phyloP scores from a whole-genome alignment of 2,113 vertebrate species.

The Scatophagus argus region DNA sequence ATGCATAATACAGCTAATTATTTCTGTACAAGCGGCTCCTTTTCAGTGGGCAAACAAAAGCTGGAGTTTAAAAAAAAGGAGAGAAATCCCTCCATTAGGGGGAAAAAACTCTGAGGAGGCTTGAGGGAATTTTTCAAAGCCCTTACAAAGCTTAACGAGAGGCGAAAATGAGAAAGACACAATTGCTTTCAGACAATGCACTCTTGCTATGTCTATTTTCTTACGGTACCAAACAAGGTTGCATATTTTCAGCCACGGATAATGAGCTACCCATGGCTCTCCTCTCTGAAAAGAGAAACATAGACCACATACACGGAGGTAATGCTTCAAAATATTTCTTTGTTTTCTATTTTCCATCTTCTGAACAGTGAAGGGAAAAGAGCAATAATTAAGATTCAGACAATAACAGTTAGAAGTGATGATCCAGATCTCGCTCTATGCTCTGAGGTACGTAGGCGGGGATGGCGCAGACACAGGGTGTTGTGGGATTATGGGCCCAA shows the following conservation, averaged over 20 bases:
- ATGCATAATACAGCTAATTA: conserved; percentile 75
- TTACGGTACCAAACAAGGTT: conserved; percentile 68
- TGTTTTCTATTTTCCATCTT: conserved; percentile 36
- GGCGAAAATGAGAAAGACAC: conserved; percentile 76
- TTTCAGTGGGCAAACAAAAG: conserved; percentile 73
- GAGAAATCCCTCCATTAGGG: conserved; percentile 38
- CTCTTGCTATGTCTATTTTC: conserved; percentile 66
- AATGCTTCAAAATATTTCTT: conserved; percentile 13
- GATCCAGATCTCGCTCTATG: conserved; percentile 21
- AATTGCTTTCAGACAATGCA: conserved; percentile 83
- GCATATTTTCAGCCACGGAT: conserved; percentile 59
- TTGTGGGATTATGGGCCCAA: conserved; percentile 70
- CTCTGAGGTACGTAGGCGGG: conserved; percentile 43
- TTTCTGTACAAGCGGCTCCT: conserved; percentile 61
- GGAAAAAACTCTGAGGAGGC: conserved; percentile 56
- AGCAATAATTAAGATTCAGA: conserved; percentile 53
- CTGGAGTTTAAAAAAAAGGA: conserved; percentile 49
- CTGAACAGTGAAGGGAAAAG: conserved; percentile 25
- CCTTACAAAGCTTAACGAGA: conserved; percentile 72
- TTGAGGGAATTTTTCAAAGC: conserved; percentile 79
- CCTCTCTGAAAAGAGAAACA: conserved; percentile 32
- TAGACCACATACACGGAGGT: conserved; percentile 52
- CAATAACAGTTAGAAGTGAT: conserved; percentile 52
- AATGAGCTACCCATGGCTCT: conserved; percentile 58
- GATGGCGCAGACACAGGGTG: conserved; percentile 21